A percentile compares a stretch with the other conserved stretches of the same genome.
Evolutionary conservation across 2,888 invertebrate genomes (phyloP).

Genomic region (Cheilosia grossa): DNA sequence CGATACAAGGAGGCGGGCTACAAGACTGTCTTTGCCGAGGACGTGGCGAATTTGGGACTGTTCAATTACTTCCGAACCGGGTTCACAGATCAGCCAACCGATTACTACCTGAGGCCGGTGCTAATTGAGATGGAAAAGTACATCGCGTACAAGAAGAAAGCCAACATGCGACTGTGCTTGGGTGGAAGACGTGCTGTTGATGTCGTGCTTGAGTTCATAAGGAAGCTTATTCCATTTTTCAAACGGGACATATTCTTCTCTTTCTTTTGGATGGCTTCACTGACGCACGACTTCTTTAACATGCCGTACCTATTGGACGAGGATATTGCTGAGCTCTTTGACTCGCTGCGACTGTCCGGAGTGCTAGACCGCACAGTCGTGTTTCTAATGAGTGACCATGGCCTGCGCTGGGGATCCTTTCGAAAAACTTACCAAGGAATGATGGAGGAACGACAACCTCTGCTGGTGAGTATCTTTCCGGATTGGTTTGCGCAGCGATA

Average conservation of each 20-base stretch:
- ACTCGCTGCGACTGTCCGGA: slow-evolving; percentile 73
- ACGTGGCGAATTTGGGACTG: slow-evolving; percentile 89
- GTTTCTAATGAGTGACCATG: slow-evolving; percentile 94
- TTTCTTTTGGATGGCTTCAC: slow-evolving; percentile 92
- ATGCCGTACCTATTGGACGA: slow-evolving; percentile 90
- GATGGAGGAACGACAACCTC: slow-evolving; percentile 94
- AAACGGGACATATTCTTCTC: slow-evolving; percentile 88
- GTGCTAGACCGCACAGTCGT: slow-evolving; percentile 87
- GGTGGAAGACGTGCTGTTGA: slow-evolving; percentile 86
- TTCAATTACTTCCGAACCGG: slow-evolving; percentile 92
- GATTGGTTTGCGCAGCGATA: slow-evolving; percentile 87
- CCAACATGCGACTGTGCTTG: slow-evolving; percentile 79
- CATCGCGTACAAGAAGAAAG: slow-evolving; percentile 85
- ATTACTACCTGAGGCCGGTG: slow-evolving; percentile 92
- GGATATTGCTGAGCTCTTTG: slow-evolving; percentile 77
- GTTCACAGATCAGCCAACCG: slow-evolving; percentile 91
- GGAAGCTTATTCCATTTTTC: slow-evolving; percentile 86
- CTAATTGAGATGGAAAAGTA: slow-evolving; percentile 87
- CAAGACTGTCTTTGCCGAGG: slow-evolving; percentile 92
- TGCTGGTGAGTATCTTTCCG: slow-evolving; percentile 90
- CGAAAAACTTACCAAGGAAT: slow-evolving; percentile 92
- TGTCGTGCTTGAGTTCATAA: slow-evolving; percentile 89
- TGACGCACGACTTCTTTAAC: slow-evolving; percentile 94
- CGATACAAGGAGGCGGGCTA: slow-evolving; percentile 89
- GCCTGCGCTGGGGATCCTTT: slow-evolving; percentile 93